These are phyloP conservation scores for Myrmecophaga tridactyla DNA, from an alignment of 2,113 vertebrate species.

Conservation along the genomic window DNA sequence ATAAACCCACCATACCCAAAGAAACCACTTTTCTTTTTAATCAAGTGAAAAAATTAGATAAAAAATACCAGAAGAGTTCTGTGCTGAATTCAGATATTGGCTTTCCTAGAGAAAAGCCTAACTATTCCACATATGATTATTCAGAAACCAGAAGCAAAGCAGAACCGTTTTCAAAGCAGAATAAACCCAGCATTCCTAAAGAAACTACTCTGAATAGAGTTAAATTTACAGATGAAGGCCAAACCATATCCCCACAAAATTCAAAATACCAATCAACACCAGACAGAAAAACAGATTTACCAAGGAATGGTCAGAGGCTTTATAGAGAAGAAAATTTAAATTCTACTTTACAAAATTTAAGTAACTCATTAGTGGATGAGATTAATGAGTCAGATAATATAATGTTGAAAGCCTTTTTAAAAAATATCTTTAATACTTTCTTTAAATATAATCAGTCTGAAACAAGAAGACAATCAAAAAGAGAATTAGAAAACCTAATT, in stretches of 20 bases:
- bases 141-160: neutral
- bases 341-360: constrained; percentile 46
- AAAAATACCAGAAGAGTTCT: neutral
- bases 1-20: neutral
- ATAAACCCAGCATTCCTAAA: neutral
- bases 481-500: constrained; percentile 46
- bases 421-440: constrained; percentile 38
- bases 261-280: neutral
- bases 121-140: neutral
- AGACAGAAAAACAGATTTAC: neutral
- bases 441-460: constrained; percentile 53
- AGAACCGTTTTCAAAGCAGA: constrained; percentile 17
- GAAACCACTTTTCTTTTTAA: neutral
- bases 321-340: constrained; percentile 37
- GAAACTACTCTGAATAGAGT: neutral
- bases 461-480: constrained; percentile 6
- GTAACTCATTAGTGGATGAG: neutral
- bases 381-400: constrained; percentile 45
- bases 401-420: constrained; percentile 32
- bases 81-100: neutral
- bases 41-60: constrained; percentile 57
- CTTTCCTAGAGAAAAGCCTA: neutral
- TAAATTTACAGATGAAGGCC: neutral
- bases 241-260: neutral
- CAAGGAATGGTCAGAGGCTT: constrained; percentile 7